Conservation (phyloP, 2,113 vertebrate species). For the Hylia prasina region DNA sequence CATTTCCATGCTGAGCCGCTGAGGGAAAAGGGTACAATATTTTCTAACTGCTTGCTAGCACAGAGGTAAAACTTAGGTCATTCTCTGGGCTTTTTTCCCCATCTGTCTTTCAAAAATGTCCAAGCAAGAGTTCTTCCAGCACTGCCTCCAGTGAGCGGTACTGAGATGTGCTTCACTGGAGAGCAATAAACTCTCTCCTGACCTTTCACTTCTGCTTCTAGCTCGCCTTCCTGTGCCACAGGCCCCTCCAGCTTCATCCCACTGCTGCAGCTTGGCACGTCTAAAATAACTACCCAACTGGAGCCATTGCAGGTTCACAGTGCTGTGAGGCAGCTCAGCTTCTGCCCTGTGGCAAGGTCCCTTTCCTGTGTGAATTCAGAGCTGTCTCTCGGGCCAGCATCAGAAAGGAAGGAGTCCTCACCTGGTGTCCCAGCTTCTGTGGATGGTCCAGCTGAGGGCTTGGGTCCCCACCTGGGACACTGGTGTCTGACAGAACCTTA, state of each 20-base stretch:
- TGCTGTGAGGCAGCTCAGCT: neutral
- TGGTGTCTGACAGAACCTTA: constrained; percentile 62
- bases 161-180: neutral
- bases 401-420: neutral
- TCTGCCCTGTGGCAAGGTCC: neutral
- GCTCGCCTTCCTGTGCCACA: neutral
- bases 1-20: neutral
- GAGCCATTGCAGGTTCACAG: neutral
- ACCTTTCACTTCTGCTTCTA: neutral
- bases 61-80: neutral
- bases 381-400: neutral
- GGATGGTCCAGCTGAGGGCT: constrained; percentile 39
- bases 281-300: neutral
- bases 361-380: neutral
- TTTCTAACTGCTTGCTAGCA: neutral
- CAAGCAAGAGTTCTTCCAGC: neutral
- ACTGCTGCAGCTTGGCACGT: accelerated
- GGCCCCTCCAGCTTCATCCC: neutral
- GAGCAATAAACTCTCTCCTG: neutral
- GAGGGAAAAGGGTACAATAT: neutral
- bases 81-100: accelerated
- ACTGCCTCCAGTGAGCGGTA: neutral
- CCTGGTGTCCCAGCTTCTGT: constrained; percentile 33
- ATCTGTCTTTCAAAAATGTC: neutral
- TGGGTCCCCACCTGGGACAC: constrained; percentile 36